These are phyloP conservation scores for Dasysyrphus albostriatus DNA, from an alignment of 2,888 invertebrate species.

Conservation along the genomic window DNA sequence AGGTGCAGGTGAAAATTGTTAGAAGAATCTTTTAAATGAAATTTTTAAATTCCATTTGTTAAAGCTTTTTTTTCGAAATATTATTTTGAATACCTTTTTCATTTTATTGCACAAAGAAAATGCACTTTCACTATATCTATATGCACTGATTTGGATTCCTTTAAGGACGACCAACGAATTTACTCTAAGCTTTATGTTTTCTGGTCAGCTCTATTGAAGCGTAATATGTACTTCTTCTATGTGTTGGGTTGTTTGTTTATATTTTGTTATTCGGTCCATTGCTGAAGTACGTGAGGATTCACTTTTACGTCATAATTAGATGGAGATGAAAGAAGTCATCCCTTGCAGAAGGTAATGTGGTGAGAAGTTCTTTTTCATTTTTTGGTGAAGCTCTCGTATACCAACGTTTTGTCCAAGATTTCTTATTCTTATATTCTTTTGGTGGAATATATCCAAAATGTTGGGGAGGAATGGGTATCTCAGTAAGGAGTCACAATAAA, in stretches of 20 bases:
- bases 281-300: conserved; percentile 61
- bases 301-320: conserved; percentile 67
- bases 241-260: conserved; percentile 72
- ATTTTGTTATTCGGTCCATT: conserved; percentile 42
- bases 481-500: too few species aligned
- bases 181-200: conserved; percentile 47
- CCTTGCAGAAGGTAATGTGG: conserved; percentile 54
- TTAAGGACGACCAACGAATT: conserved; percentile 35
- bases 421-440: conserved; percentile 1
- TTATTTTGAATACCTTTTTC: conserved; percentile 58
- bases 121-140: conserved; percentile 62
- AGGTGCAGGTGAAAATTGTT: conserved; percentile 76
- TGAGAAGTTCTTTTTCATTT: conserved; percentile 52
- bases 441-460: background rate
- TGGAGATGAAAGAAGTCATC: conserved; percentile 29
- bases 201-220: conserved; percentile 57
- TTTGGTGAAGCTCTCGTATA: conserved; percentile 56
- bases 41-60: conserved; percentile 8
- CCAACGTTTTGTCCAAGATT: background rate
- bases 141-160: conserved; percentile 44
- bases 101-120: conserved; percentile 52
- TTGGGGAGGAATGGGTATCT: too few species aligned
- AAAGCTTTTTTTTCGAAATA: background rate
- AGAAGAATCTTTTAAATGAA: conserved; percentile 72
- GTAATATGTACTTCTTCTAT: conserved; percentile 59